Conservation (phyloP, 2,113 vertebrate genomes). For the Daphoenositta chrysoptera region DNA sequence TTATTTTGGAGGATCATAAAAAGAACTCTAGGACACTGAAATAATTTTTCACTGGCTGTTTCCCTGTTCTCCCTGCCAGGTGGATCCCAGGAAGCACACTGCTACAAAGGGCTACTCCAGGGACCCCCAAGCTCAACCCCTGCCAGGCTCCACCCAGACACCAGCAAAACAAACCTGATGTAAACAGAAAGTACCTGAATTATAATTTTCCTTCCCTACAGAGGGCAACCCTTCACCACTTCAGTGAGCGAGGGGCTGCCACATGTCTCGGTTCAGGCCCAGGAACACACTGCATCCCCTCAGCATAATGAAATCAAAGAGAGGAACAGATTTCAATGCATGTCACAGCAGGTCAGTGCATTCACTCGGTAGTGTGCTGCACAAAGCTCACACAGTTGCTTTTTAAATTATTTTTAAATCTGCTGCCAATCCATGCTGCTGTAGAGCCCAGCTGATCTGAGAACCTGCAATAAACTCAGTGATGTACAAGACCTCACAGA, state of each 20-base stretch:
- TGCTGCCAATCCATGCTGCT: not conserved
- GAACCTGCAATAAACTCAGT: not conserved
- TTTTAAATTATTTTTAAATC: not conserved
- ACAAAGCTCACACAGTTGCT: not conserved
- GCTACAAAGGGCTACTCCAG: not conserved
- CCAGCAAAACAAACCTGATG: not conserved
- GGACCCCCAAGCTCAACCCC: not conserved
- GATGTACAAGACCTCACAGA: not conserved
- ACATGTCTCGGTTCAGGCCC: not conserved
- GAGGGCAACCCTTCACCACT: conserved; percentile 58
- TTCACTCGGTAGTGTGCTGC: not conserved
- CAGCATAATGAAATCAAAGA: not conserved
- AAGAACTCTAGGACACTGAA: not conserved
- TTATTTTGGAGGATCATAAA: not conserved
- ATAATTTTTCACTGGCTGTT: not conserved
- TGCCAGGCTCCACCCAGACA: not conserved
- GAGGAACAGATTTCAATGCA: not conserved
- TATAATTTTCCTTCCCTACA: conserved; percentile 57
- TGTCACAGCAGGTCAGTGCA: not conserved
- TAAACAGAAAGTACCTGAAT: not conserved
- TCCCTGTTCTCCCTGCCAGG: not conserved
- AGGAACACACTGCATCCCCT: not conserved
- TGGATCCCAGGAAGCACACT: not conserved
- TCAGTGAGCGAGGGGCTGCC: not conserved
- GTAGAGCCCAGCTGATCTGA: not conserved